A percentile compares a stretch with the other conserved stretches of the same genome.
These are phyloP conservation scores for Stratiomys singularior DNA, from an alignment of 2,888 invertebrate species.

Conservation along the genomic window DNA sequence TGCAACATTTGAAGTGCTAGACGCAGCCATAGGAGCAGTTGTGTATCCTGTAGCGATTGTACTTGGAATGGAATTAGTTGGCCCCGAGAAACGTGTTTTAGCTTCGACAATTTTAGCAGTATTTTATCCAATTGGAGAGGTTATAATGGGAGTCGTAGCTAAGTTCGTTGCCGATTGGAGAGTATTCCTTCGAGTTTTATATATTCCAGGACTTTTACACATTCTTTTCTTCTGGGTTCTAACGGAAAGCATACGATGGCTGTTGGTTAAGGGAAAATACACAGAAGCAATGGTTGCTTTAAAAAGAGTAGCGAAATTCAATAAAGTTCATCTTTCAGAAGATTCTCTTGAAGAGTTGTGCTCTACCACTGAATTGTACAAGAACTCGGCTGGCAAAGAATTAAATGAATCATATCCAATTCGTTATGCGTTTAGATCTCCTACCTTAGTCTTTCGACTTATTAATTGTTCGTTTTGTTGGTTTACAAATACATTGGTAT, in stretches of 20 bases:
- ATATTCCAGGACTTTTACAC: constrained; percentile 75
- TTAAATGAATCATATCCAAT: constrained; percentile 37
- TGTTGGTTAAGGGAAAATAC: constrained; percentile 71
- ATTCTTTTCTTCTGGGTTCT: constrained; percentile 75
- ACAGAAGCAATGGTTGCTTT: constrained; percentile 70
- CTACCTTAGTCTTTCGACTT: constrained; percentile 60
- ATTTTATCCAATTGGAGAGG: constrained; percentile 77
- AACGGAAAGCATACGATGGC: constrained; percentile 82
- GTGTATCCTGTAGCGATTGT: constrained; percentile 79
- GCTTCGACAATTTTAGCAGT: constrained; percentile 77
- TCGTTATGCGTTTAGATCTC: constrained; percentile 46
- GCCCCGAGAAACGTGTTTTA: constrained; percentile 76
- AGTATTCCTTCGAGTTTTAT: constrained; percentile 71
- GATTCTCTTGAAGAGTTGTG: constrained; percentile 65
- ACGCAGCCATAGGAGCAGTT: constrained; percentile 75
- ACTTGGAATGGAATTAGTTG: constrained; percentile 80
- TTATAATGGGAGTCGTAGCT: constrained; percentile 74
- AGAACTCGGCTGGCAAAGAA: neutral
- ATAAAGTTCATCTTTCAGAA: constrained; percentile 70
- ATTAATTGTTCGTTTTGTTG: constrained; percentile 80
- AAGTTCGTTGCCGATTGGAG: constrained; percentile 77
- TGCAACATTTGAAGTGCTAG: constrained; percentile 75
- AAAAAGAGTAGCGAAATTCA: constrained; percentile 72
- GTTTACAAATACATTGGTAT: constrained; percentile 82
- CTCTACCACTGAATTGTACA: constrained; percentile 57